Percentiles rank a stretch among this genome's conserved stretches.
phyloP scores from a whole-genome alignment of 2,113 vertebrate genomes.

The Pholis gunnellus region DNA sequence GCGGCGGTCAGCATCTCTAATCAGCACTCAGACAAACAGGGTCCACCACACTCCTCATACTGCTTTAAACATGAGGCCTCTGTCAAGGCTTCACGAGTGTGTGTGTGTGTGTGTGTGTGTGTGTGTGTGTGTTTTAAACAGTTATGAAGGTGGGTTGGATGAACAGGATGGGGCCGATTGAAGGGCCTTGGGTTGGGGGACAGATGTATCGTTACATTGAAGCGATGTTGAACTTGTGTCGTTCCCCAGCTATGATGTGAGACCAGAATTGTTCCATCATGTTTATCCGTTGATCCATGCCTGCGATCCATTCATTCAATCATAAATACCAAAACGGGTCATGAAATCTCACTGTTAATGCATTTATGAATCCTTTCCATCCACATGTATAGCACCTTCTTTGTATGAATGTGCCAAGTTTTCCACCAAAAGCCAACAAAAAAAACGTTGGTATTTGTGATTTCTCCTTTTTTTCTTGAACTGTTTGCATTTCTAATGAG shows the following conservation, averaged over 20 bases:
- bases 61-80: constrained; percentile 46
- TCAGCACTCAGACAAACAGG: constrained; percentile 66
- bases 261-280: constrained; percentile 46
- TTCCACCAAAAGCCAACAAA: neutral
- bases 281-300: constrained; percentile 48
- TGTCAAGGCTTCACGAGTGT: constrained; percentile 40
- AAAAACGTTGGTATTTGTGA: neutral
- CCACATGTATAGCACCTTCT: neutral
- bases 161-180: constrained; percentile 34
- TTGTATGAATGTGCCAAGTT: constrained; percentile 4
- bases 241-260: constrained; percentile 38
- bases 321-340: constrained; percentile 25
- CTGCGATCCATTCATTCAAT: neutral
- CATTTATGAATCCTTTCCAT: constrained; percentile 21
- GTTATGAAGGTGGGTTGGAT: constrained; percentile 30
- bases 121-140: neutral
- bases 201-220: constrained; percentile 29
- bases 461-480: neutral
- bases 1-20: constrained; percentile 55
- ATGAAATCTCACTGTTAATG: constrained; percentile 9
- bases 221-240: constrained; percentile 48
- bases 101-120: neutral
- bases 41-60: constrained; percentile 20
- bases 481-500: neutral
- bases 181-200: constrained; percentile 1